Conservation (phyloP, 1,140 invertebrate species). For the Acyrthosiphon pisum region DNA sequence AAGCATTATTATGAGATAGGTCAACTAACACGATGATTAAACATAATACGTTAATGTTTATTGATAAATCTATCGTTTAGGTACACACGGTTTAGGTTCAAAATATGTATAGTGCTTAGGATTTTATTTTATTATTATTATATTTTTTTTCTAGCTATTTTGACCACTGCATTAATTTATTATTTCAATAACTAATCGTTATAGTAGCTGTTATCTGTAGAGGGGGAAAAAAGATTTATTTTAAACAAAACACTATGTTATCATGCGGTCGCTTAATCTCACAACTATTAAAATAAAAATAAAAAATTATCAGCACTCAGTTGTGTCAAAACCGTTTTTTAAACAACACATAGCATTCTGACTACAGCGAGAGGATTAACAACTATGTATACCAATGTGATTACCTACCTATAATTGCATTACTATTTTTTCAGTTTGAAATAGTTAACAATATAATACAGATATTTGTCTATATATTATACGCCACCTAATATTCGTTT, state of each 20-base stretch:
- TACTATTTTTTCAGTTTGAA: not conserved
- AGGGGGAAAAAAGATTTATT: not conserved
- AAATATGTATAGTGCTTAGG: not conserved
- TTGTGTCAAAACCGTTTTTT: not conserved
- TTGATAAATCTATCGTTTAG: not conserved
- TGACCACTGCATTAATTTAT: not conserved
- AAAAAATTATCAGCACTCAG: conserved; percentile 29
- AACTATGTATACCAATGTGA: not conserved
- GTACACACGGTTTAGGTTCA: not conserved
- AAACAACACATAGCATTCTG: conserved; percentile 16
- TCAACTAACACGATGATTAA: not conserved
- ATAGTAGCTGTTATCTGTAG: not conserved
- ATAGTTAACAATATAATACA: not conserved
- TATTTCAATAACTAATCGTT: not conserved
- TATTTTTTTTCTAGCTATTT: not conserved
- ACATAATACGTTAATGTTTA: not conserved
- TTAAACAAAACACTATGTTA: conserved; percentile 27
- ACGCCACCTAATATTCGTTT: not conserved
- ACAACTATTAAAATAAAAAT: not conserved
- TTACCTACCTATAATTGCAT: not conserved
- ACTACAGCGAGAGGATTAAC: not conserved
- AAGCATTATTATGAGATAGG: not conserved
- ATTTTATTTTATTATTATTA: not conserved
- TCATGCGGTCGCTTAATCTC: conserved; percentile 22
- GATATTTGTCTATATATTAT: not conserved